A percentile compares a stretch with the other conserved stretches of the same genome.
Conservation (phyloP, 2,797 vertebrate genomes). For the Notolepis coatsorum region DNA sequence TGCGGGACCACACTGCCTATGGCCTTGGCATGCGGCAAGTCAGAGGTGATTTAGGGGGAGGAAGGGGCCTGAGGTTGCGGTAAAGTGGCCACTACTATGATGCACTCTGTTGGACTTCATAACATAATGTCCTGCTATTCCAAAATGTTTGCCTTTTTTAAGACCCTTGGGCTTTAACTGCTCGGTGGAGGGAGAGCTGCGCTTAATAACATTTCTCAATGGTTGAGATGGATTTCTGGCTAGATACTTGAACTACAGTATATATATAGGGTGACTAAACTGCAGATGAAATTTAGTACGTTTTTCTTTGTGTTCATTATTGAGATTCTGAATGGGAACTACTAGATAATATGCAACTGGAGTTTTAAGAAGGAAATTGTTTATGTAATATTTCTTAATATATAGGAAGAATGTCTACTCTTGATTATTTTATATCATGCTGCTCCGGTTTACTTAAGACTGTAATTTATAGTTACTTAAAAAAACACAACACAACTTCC, state of each 20-base stretch:
- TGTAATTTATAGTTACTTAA: not conserved
- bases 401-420: constrained; percentile 25
- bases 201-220: constrained; percentile 4
- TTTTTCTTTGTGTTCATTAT: not conserved
- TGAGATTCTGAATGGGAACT: constrained; percentile 10
- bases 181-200: constrained; percentile 12
- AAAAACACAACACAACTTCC: constrained; percentile 2
- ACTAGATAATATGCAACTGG: constrained; percentile 27
- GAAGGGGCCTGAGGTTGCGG: constrained; percentile 3
- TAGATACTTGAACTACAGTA: constrained; percentile 68
- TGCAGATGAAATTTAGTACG: constrained; percentile 38
- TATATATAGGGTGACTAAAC: constrained; percentile 38
- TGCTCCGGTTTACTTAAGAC: constrained; percentile 10
- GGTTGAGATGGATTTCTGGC: constrained; percentile 25
- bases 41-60: constrained; percentile 75
- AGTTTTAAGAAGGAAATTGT: constrained; percentile 26
- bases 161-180: constrained; percentile 19
- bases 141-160: constrained; percentile 45
- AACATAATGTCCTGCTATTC: constrained; percentile 5
- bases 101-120: constrained; percentile 15
- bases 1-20: constrained; percentile 90
- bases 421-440: constrained; percentile 19
- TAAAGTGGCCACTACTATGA: constrained; percentile 11
- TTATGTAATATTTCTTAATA: constrained; percentile 12
- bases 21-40: constrained; percentile 87